Evolutionary conservation across 2,113 vertebrate species (phyloP).

Genomic region (Macrotis lagotis): DNA sequence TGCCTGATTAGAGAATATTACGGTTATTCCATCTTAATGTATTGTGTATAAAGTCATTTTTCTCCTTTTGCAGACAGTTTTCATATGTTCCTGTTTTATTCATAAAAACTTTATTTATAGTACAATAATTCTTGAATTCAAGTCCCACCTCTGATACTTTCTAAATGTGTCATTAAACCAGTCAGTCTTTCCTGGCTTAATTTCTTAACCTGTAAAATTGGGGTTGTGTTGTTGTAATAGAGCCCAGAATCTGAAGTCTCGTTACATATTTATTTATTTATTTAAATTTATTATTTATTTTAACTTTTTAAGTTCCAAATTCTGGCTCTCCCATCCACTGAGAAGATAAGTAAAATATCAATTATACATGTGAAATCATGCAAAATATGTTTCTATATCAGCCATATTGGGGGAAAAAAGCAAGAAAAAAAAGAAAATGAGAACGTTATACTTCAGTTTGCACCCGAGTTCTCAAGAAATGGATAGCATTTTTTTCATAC

Average conservation of each 20-base stretch:
- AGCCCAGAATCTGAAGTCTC: not conserved
- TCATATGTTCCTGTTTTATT: not conserved
- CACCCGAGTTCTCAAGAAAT: not conserved
- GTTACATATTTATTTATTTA: not conserved
- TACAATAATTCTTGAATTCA: not conserved
- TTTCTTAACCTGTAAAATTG: not conserved
- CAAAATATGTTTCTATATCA: no score
- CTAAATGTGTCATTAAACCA: not conserved
- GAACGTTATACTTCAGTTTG: not conserved
- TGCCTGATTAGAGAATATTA: not conserved
- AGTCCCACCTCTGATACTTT: not conserved
- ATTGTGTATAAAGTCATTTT: not conserved
- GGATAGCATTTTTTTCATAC: not conserved
- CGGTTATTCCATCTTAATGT: not conserved
- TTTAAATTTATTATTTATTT: not conserved
- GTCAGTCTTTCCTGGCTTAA: not conserved
- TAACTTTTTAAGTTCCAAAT: not conserved
- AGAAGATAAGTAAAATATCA: not conserved
- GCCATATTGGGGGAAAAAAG: not conserved
- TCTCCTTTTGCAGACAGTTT: not conserved
- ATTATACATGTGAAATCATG: no score
- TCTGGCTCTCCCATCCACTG: not conserved
- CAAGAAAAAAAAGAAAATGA: not conserved
- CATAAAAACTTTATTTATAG: not conserved
- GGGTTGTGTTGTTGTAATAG: not conserved